Percentiles rank a stretch among this genome's conserved stretches.
Conservation (phyloP, 2,888 invertebrate genomes). For the Eurytoma adleriae region DNA sequence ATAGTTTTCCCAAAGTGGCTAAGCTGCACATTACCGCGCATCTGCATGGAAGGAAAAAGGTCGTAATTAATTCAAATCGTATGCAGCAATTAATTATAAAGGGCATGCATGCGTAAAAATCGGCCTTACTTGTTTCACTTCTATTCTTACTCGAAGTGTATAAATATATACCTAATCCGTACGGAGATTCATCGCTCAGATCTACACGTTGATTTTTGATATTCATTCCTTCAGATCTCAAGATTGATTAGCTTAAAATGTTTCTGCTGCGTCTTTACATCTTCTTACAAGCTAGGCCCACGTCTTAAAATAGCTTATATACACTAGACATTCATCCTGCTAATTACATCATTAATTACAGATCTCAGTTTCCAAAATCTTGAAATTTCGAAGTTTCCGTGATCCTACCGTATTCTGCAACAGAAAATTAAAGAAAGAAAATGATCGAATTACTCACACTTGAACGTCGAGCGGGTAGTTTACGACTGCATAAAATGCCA, state of each 20-base stretch:
- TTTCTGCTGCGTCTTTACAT: not conserved
- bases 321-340: not conserved
- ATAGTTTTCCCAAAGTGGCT: too few species aligned
- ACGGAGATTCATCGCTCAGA: slow-evolving; percentile 9
- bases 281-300: slow-evolving; percentile 2
- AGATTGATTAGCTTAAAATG: not conserved
- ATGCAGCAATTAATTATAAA: not conserved
- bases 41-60: slow-evolving; percentile 19
- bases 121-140: slow-evolving; percentile 2
- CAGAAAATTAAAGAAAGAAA: slow-evolving; percentile 6
- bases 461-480: not conserved
- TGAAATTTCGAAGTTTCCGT: not conserved
- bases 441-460: not conserved
- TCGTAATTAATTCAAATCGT: slow-evolving; percentile 14
- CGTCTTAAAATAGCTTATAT: slow-evolving; percentile 11
- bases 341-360: slow-evolving; percentile 17
- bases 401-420: slow-evolving; percentile 24
- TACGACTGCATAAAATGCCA: not conserved
- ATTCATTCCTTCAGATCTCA: slow-evolving; percentile 16
- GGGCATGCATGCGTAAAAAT: not conserved
- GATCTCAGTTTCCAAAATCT: slow-evolving; percentile 6
- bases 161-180: slow-evolving; percentile 32
- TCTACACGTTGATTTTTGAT: not conserved
- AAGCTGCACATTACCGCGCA: not conserved
- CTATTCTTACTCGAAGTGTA: not conserved